These are phyloP conservation scores for Rhagophthalmus giganteus DNA, from an alignment of 2,888 invertebrate species.

Conservation along the genomic window DNA sequence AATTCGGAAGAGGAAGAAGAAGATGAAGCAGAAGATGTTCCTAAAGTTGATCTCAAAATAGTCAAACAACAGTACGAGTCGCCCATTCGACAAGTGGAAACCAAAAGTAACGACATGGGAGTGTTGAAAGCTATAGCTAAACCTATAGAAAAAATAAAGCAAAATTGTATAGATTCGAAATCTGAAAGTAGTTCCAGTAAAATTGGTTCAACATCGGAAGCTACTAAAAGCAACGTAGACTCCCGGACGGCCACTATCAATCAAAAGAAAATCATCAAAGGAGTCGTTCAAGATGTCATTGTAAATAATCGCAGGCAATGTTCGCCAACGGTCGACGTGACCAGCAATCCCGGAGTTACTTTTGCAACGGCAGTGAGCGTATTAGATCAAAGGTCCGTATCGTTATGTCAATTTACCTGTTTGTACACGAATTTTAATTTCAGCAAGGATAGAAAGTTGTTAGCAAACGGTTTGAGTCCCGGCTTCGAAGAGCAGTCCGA, in stretches of 20 bases:
- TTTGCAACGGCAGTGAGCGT: slow-evolving; percentile 47
- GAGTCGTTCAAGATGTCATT: slow-evolving; percentile 7
- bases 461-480: slow-evolving; percentile 59
- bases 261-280: slow-evolving; percentile 11
- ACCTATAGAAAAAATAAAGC: slow-evolving; percentile 40
- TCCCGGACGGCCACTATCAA: slow-evolving; percentile 15
- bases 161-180: slow-evolving; percentile 39
- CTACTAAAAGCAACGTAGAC: slow-evolving; percentile 22
- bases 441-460: slow-evolving; percentile 46
- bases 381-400: slow-evolving; percentile 45
- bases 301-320: slow-evolving; percentile 37
- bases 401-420: not conserved
- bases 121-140: slow-evolving; percentile 41
- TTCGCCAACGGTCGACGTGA: slow-evolving; percentile 49
- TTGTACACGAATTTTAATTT: not conserved
- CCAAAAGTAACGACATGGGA: slow-evolving; percentile 33
- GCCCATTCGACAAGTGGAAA: slow-evolving; percentile 8
- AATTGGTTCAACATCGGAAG: slow-evolving; percentile 20
- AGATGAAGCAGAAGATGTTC: slow-evolving; percentile 33
- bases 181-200: slow-evolving; percentile 48
- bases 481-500: slow-evolving; percentile 75
- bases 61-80: slow-evolving; percentile 8
- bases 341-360: slow-evolving; percentile 50
- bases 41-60: slow-evolving; percentile 28
- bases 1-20: slow-evolving; percentile 24